Evolutionary conservation across 2,888 invertebrate genomes (phyloP).

Genomic region (Sipunculus nudus): DNA sequence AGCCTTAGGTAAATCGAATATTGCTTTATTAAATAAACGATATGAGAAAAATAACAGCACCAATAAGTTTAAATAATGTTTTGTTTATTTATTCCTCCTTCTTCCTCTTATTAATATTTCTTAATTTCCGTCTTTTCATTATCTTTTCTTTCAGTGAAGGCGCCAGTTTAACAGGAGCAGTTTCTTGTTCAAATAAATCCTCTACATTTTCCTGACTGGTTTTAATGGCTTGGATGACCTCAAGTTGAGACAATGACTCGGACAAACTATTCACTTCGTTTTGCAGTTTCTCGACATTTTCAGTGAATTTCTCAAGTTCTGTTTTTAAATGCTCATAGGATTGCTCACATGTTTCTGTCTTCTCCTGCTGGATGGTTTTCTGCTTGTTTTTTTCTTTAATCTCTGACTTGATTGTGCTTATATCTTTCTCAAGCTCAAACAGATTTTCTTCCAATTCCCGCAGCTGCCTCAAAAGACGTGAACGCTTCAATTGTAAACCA

Average conservation of each 20-base stretch:
- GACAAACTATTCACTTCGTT: constrained; percentile 55
- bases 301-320: constrained; percentile 54
- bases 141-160: constrained; percentile 61
- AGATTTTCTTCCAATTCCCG: constrained; percentile 53
- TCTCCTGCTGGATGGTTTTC: constrained; percentile 48
- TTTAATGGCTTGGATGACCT: constrained; percentile 61
- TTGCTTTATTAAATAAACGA: too few species aligned
- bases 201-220: constrained; percentile 62
- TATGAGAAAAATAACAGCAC: too few species aligned
- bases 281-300: constrained; percentile 52
- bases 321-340: constrained; percentile 50
- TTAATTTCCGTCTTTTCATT: constrained; percentile 31
- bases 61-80: too few species aligned
- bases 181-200: constrained; percentile 58
- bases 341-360: constrained; percentile 49
- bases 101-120: constrained; percentile 1
- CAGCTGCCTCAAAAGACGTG: constrained; percentile 54
- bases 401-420: constrained; percentile 49
- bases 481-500: constrained; percentile 56
- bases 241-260: constrained; percentile 53
- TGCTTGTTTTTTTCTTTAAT: constrained; percentile 52
- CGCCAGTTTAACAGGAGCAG: constrained; percentile 59
- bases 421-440: constrained; percentile 50
- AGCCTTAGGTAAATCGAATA: too few species aligned
- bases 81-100: too few species aligned